A percentile compares a stretch with the other conserved stretches of the same genome.
These are phyloP conservation scores for Pseudolycoriella hygida DNA, from an alignment of 2,888 invertebrate species.

Conservation along the genomic window DNA sequence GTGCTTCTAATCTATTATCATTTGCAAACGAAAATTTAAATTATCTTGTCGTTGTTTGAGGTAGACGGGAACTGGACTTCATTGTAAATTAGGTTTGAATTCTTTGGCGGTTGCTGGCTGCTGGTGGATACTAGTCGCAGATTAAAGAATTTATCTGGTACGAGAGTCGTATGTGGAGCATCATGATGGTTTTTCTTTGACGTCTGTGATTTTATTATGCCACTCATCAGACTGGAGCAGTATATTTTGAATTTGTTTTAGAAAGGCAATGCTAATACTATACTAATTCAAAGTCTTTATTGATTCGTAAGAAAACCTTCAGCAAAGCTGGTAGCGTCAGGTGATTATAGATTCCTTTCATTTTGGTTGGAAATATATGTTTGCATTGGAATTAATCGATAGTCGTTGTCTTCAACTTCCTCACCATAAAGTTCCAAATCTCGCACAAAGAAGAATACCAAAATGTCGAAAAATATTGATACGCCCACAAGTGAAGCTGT, in stretches of 20 bases:
- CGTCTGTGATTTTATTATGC: too few species aligned
- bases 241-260: too few species aligned
- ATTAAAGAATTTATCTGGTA: too few species aligned
- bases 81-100: too few species aligned
- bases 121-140: too few species aligned
- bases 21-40: conserved; percentile 7
- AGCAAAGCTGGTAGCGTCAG: background rate
- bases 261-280: background rate
- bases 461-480: conserved; percentile 28
- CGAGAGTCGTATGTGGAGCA: too few species aligned
- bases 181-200: too few species aligned
- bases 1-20: background rate
- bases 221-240: background rate
- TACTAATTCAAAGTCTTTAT: background rate
- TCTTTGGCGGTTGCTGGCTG: too few species aligned
- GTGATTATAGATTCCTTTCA: background rate
- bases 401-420: conserved; percentile 9
- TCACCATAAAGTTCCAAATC: conserved; percentile 24
- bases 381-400: conserved; percentile 1
- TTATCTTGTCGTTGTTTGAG: background rate
- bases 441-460: conserved; percentile 29
- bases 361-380: background rate
- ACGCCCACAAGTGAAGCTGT: conserved; percentile 28
- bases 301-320: too few species aligned
- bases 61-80: too few species aligned